Evolutionary conservation across 2,113 vertebrate species (phyloP), one percentile per base, ranked within the genome.

Genomic region (Neodon shergylaensis): DNA sequence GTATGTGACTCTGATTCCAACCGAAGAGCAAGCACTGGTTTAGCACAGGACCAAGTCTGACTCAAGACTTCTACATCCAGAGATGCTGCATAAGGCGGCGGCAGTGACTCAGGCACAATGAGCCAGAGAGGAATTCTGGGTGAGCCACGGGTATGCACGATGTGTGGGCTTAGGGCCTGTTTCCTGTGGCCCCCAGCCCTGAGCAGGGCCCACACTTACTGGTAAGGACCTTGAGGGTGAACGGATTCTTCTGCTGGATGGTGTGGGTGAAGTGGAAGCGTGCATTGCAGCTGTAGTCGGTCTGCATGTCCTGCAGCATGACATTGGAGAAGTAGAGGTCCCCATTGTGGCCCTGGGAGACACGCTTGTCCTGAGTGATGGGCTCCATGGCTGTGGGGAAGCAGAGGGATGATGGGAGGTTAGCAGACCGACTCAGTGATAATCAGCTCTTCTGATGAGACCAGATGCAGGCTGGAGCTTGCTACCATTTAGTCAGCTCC

Each of bases 301-400:
- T 99, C 84, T 98, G 98, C 78, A 99, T 98, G 5, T 99, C 99
- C 96, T 98, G 99, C 16, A 98, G 98, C 95, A 99, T 65, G 28
- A 99, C 99, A 0, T 99, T 99, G 91, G 99, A 99, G 98, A 99
- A 99, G 96, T 99, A 99, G 7, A 99, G 98, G 98, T 99, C 99
- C 0, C 99, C 99, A 0, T 99, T 99, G 84, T 99, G 98, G 44
- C 99, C 99, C 98, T 99, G 99, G 95, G 99, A 99, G 82, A 99
- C 99, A 0, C 99, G 98, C 78, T 98, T 98, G 96, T 99, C 99
- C 97, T 99, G 99, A 8, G 96, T 97, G 97, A 99, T 99, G 0
- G 99, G 98, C 91, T 97, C 98, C 99, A 99, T 99, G 81, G 95
- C 99, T 99, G 96, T 0, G 31, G 97, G 72, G 74, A 86, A 93